Percentiles rank a stretch among this genome's conserved stretches.
Conservation (phyloP, 2,113 vertebrate genomes). For the Gorsachius goisagi region DNA sequence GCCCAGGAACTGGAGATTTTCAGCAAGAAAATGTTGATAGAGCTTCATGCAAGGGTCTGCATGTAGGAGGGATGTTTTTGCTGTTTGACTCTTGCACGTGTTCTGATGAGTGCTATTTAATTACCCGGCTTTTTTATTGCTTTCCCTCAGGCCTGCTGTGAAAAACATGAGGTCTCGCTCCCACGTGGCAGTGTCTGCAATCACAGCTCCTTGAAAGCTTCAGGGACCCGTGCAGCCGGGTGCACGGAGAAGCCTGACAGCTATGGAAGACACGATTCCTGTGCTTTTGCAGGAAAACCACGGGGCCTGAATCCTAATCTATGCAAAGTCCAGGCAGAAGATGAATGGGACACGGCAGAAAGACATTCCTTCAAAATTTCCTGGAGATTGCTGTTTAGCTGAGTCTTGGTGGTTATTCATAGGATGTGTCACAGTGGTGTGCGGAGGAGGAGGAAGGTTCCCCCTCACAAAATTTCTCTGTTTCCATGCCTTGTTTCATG, state of each 20-base stretch:
- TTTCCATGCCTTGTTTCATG: background rate
- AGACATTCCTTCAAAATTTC: background rate
- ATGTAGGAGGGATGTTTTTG: background rate
- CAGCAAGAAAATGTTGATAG: rapidly evolving
- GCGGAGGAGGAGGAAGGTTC: background rate
- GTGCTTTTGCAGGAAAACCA: background rate
- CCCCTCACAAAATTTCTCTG: background rate
- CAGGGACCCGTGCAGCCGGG: rapidly evolving
- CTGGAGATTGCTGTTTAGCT: background rate
- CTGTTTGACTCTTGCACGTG: background rate
- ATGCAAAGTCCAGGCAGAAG: background rate
- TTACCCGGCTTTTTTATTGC: background rate
- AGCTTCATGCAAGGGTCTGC: background rate
- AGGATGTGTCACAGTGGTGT: background rate
- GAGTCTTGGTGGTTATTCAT: background rate
- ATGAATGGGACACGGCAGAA: background rate
- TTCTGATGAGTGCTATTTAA: background rate
- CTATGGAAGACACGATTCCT: background rate
- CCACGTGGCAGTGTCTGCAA: background rate
- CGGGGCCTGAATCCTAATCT: background rate
- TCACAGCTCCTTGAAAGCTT: background rate
- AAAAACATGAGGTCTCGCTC: background rate
- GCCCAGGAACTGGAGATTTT: background rate
- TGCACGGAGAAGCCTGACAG: background rate
- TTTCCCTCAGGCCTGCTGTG: background rate